Base-by-base conservation (phyloP, 2,888 invertebrate genomes). In the Octodonta nipae region DNA sequence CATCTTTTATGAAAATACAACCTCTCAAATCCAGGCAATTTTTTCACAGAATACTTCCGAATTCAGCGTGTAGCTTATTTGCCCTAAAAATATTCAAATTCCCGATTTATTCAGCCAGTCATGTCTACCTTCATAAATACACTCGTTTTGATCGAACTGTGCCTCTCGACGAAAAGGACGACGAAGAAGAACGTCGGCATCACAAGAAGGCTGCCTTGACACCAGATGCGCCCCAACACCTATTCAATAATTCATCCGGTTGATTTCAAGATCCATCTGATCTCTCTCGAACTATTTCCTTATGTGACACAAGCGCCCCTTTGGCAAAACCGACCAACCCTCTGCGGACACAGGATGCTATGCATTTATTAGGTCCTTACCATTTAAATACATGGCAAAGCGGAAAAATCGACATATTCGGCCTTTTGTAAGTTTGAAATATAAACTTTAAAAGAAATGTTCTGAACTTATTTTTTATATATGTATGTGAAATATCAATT, bases 221-320 rank as follows among this genome's bases (percentile, higher is more conserved):
- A 46, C 51, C 52, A 52, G 47, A 49, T 52, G 52, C 46, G 51
- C 49, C 45, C 40, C 45, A 41, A 42, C 40, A 36, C 37, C 48
- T 44, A 36, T 41, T 52, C 49, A 50, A 52, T 52, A 50, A 52
- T 52, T 51, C 51, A 52, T 35, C 38, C 33, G 38, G 41, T 37
- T 43, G 48, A 47, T 48, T 44, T 43, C 41, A 28, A 42, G 43
- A 49, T 50, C 48, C 52, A 52, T 52, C 50, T 52, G 50, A 49
- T 50, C 46, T 46, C n/a, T n/a, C 46, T 39, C 40, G 34, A 37
- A 33, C 32, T 42, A 38, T 40, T 34, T 35, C 31, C 34, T 40
- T 37, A 34, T 30, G 40, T 28, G 37, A 40, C 34, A 34, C 37
- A 20, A 35, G 37, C 31, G 40, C 20, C 33, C 31, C 15, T 20